These are phyloP conservation scores for Pogonognathellus flavescens DNA, from an alignment of 1,140 invertebrate genomes.

Conservation along the genomic window DNA sequence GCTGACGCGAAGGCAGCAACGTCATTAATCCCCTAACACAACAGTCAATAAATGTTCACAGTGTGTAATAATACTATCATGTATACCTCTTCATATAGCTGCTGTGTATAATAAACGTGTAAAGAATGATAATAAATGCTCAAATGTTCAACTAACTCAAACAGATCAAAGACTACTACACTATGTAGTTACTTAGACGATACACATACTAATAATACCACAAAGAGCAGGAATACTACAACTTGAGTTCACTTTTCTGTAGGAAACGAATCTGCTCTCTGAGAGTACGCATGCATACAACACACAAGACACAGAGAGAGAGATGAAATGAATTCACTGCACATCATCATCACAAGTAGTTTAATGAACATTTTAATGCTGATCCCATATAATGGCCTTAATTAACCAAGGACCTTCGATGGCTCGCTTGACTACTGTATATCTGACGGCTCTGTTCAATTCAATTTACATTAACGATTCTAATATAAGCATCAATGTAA, in stretches of 20 bases:
- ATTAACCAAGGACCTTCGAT: slow-evolving; percentile 25
- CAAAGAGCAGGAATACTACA: too few relatives aligned
- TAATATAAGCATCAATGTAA: too few relatives aligned
- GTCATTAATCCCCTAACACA: slow-evolving; percentile 26
- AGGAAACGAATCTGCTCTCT: background rate
- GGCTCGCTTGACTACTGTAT: background rate
- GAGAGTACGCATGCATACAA: background rate
- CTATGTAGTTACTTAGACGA: too few relatives aligned
- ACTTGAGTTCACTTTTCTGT: too few relatives aligned
- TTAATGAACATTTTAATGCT: slow-evolving; percentile 19
- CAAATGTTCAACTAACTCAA: too few relatives aligned
- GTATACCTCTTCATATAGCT: too few relatives aligned
- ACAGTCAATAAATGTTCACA: background rate
- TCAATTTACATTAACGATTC: background rate
- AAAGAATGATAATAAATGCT: too few relatives aligned
- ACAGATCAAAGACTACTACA: too few relatives aligned
- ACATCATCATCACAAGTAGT: background rate
- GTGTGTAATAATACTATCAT: background rate
- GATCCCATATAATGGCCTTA: slow-evolving; percentile 41
- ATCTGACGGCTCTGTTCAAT: background rate
- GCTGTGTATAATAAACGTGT: too few relatives aligned
- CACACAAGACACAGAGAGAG: background rate
- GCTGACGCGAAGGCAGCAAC: slow-evolving; percentile 17
- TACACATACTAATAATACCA: too few relatives aligned
- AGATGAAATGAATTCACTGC: too few relatives aligned